phyloP scores from a whole-genome alignment of 1,140 invertebrate species.

The Drosophila setifemur region DNA sequence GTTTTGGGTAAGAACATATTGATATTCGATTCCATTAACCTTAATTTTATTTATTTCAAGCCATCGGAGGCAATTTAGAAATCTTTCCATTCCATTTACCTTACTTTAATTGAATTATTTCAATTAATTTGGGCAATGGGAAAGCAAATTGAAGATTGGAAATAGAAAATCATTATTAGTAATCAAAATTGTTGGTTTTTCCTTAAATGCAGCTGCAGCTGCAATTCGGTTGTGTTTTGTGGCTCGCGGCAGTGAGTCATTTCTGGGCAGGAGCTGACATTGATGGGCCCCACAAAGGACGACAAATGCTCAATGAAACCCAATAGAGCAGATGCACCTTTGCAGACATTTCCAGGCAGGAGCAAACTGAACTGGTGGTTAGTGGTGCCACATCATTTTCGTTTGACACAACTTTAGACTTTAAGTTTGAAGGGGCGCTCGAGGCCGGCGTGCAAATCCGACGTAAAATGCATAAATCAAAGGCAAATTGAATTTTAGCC shows the following conservation, averaged over 20 bases:
- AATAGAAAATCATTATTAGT: no score
- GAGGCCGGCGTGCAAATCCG: constrained; percentile 42
- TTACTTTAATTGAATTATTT: no score
- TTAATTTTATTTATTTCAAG: no score
- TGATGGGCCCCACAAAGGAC: constrained; percentile 1
- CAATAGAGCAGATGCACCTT: neutral
- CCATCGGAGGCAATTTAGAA: no score
- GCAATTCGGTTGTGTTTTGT: neutral
- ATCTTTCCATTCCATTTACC: no score
- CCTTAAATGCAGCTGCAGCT: neutral
- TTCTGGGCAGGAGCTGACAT: neutral
- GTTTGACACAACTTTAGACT: constrained; percentile 31
- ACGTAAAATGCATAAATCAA: constrained; percentile 76
- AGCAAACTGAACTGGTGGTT: neutral
- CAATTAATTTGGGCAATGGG: no score
- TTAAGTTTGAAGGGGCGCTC: constrained; percentile 50
- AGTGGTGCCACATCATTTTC: constrained; percentile 9
- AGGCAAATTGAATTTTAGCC: constrained; percentile 71
- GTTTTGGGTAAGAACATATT: no score
- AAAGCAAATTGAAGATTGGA: no score
- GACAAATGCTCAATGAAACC: neutral
- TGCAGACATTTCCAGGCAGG: neutral
- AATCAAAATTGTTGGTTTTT: neutral
- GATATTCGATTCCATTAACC: no score
- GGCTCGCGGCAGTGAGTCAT: neutral